Base-by-base conservation (phyloP, 2,113 vertebrate species). In the Jacana jacana region DNA sequence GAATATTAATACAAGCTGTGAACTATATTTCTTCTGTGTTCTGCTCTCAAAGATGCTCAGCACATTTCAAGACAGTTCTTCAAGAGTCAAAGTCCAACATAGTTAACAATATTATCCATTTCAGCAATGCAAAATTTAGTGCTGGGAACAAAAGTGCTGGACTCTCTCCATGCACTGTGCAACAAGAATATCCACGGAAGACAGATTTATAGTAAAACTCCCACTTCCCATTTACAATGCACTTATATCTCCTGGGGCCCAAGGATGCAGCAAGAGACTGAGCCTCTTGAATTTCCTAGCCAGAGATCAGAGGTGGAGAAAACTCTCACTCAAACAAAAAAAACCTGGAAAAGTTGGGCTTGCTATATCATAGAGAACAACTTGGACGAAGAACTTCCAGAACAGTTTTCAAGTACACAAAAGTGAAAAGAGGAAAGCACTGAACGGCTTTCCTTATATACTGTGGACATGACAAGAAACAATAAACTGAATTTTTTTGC, bases 321-420 rank as follows among this genome's bases (percentile, higher is more conserved):
- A 64, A 91, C 19, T 68, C 19, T 39, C 40, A 49, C 3, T 11
- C 22, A 73, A 55, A 27, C 2, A 37, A 58, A 79, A 73, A 79
- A 37, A 42, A 42, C 42, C 9, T 49, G 49, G 20, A 63, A 78
- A 54, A 24, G 2, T 11, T 55, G 14, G 10, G 9, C 30, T 79
- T 7, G 0, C n/a, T 49, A 0, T 24, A 46, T 9, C 16, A 70
- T 3, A 58, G 19, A 48, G 24, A 22, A 52, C 31, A 82, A 57
- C 13, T 14, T 33, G 17, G 11, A 78, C 37, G 30, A 75, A 33
- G 27, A 94, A 68, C 3, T 11, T 30, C 27, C 51, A 54, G 0
- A 82, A 49, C 20, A 46, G 17, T 11, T 11, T 42, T 44, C 22
- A 72, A 37, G 39, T 8, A 37, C 11, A 55, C 10, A 42, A 31